A percentile compares a stretch with the other conserved stretches of the same genome.
Evolutionary conservation across 2,888 invertebrate genomes (phyloP).

Genomic region (Auanema sp.): DNA sequence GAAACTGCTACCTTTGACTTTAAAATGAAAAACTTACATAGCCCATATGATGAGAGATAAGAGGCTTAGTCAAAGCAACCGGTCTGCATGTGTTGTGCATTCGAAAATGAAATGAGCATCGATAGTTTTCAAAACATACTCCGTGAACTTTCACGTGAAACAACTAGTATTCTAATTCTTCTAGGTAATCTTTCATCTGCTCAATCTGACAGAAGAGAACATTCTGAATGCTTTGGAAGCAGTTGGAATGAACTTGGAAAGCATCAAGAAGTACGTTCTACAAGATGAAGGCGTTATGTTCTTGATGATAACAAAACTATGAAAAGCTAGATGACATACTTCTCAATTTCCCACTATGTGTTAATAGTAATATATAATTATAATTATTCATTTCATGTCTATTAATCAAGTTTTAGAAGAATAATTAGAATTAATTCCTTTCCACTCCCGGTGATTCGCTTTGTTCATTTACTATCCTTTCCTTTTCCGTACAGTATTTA

Average conservation of each 20-base stretch:
- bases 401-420: too few species aligned
- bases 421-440: too few species aligned
- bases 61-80: not conserved
- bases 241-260: constrained; percentile 38
- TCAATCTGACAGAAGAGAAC: constrained; percentile 45
- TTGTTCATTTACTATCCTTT: too few species aligned
- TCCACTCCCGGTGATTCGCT: too few species aligned
- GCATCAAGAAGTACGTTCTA: constrained; percentile 45
- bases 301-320: constrained; percentile 50
- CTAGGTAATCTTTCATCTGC: constrained; percentile 51
- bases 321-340: not conserved
- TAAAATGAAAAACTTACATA: not conserved
- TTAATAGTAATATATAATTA: too few species aligned
- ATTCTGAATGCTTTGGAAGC: constrained; percentile 40
- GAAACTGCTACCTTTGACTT: too few species aligned
- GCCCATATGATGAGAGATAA: not conserved
- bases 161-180: constrained; percentile 1
- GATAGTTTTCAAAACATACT: not conserved
- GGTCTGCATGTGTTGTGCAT: not conserved
- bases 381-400: too few species aligned
- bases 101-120: not conserved
- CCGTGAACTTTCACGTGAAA: not conserved
- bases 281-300: constrained; percentile 56
- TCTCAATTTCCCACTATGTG: too few species aligned
- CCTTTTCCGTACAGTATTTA: too few species aligned